Base-by-base conservation (phyloP, 2,113 vertebrate species). In the Mola mola region DNA sequence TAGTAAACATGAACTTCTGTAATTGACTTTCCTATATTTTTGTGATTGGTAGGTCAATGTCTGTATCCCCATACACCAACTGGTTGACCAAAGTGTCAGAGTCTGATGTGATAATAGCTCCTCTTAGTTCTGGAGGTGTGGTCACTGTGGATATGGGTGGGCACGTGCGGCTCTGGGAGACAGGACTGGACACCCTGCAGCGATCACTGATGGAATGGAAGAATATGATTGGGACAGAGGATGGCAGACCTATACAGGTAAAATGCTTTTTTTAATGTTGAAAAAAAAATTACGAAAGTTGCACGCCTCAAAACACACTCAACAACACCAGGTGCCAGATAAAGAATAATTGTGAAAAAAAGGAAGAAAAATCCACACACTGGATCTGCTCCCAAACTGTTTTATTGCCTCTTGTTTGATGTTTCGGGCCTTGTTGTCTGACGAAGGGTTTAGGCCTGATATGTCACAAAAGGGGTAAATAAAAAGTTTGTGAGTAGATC, bases 81-180 rank as follows among this genome's bases (percentile, higher is more conserved):
- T 98, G 97, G 97, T 38, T 98, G 0, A 94, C 95, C 1, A 92
- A 92, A 61, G 93, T 99, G 69, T 96, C 97, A 0, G 94, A 98
- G 16, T 91, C 94, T 0, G 95, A 98, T 15, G 93, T 93, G 1
- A 75, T 98, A 2, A 49, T 96, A 4, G 93, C 96, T 0, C 71
- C 93, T 0, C 81, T 96, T 21, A 92, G 92, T 34, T 91, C 87
- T 8, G 92, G 79, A 1, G 93, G 95, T 1, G 88, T 97, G 42
- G 94, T 95, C 42, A 96, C 89, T 0, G 96, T 98, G 48, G 97
- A 99, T 41, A 93, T 94, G 94, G 97, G 94, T 17, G 97, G 97
- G 0, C 83, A 75, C 5, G 77, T 98, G 49, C 87, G 97, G 15
- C 90, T 98, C 0, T 99, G 97, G 97, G 97, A 99, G 81, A 98